A percentile compares a stretch with the other conserved stretches of the same genome.
Evolutionary conservation across 2,113 vertebrate genomes (phyloP).

Genomic region (Cygnus buccinator): DNA sequence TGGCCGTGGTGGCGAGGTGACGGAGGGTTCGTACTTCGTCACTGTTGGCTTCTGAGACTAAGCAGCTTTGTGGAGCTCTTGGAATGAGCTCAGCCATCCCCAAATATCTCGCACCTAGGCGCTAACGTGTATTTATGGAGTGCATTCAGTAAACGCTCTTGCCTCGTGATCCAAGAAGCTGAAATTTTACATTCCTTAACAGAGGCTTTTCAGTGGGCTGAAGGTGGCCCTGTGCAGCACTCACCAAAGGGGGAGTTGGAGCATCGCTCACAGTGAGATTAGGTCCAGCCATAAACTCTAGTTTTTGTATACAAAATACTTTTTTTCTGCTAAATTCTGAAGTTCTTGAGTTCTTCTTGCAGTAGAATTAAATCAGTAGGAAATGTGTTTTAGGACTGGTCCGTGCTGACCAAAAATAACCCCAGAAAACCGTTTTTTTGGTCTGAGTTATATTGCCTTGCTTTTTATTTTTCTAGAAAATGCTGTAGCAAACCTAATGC

Average conservation of each 20-base stretch:
- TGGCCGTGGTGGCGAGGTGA: rapidly evolving
- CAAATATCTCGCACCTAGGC: background rate
- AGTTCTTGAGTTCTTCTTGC: background rate
- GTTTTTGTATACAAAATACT: background rate
- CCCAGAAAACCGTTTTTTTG: background rate
- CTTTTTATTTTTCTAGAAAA: background rate
- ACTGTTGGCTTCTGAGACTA: background rate
- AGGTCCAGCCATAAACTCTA: background rate
- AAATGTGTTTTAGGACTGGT: background rate
- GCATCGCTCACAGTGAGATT: background rate
- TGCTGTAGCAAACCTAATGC: background rate
- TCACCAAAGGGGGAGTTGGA: background rate
- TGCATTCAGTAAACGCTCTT: background rate
- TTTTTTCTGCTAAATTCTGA: background rate
- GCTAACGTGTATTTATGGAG: background rate
- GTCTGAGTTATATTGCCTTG: background rate
- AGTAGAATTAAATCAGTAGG: background rate
- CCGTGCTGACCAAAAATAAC: background rate
- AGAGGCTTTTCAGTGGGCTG: background rate
- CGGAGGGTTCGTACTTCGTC: background rate
- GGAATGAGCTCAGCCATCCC: background rate
- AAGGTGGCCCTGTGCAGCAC: background rate
- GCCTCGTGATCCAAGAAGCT: background rate
- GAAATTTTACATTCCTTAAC: background rate
- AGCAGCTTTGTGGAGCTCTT: background rate